These are phyloP conservation scores for Wasmannia auropunctata DNA, from an alignment of 1,140 invertebrate genomes.

Conservation along the genomic window DNA sequence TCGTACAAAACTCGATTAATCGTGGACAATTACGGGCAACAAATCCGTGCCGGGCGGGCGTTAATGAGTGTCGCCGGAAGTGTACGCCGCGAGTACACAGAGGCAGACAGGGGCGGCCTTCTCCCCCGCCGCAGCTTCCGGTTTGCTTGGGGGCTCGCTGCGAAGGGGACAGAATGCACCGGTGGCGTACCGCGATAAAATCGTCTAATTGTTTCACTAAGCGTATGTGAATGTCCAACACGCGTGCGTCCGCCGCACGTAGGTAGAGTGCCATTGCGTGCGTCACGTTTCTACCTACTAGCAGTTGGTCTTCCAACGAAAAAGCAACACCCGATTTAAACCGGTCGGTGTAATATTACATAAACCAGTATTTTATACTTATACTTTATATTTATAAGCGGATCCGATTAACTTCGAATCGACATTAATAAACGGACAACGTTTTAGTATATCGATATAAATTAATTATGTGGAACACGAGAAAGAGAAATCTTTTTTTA, in stretches of 20 bases:
- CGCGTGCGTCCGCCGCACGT: constrained; percentile 52
- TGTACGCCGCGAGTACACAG: constrained; percentile 61
- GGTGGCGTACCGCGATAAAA: constrained; percentile 82
- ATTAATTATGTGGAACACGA: not conserved
- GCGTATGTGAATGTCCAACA: constrained; percentile 83
- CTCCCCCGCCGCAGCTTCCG: constrained; percentile 79
- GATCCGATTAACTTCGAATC: not conserved
- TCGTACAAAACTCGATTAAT: constrained; percentile 83
- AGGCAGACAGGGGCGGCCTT: constrained; percentile 44
- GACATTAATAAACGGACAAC: not conserved
- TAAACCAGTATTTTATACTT: not conserved
- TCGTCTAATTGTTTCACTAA: constrained; percentile 85
- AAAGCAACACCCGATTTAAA: constrained; percentile 34
- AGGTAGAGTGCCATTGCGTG: constrained; percentile 61
- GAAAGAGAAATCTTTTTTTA: not conserved
- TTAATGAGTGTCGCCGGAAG: constrained; percentile 85
- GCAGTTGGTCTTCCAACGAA: constrained; percentile 45
- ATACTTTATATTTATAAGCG: too few species aligned
- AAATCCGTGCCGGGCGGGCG: constrained; percentile 83
- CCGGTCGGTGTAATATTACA: not conserved
- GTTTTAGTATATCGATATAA: not conserved
- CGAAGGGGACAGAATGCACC: constrained; percentile 80
- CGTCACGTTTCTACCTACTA: constrained; percentile 37
- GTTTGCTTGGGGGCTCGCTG: constrained; percentile 79
- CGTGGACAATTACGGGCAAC: constrained; percentile 81